phyloP scores from a whole-genome alignment of 2,888 invertebrate species.

The Sphaerophoria rueppellii region DNA sequence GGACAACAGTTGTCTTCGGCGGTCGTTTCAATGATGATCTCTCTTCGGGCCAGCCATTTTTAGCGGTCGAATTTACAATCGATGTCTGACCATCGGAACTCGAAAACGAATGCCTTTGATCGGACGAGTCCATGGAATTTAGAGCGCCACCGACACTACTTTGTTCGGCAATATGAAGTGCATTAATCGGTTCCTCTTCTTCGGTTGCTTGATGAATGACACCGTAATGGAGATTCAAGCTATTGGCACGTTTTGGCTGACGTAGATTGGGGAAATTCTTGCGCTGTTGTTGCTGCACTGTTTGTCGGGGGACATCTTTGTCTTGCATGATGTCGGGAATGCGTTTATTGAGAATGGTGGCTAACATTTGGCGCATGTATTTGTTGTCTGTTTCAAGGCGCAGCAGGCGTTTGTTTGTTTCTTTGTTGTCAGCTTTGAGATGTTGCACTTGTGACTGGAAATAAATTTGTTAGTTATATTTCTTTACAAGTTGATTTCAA shows the following conservation, averaged over 20 bases:
- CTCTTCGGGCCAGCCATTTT: constrained; percentile 63
- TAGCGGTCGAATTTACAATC: constrained; percentile 58
- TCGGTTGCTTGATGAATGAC: constrained; percentile 79
- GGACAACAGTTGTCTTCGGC: constrained; percentile 67
- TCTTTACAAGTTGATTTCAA: background rate
- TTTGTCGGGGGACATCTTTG: constrained; percentile 77
- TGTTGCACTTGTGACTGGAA: constrained; percentile 86
- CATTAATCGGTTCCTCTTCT: constrained; percentile 53
- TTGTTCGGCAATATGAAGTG: constrained; percentile 55
- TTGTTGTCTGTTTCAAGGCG: constrained; percentile 88
- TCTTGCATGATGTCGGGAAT: constrained; percentile 79
- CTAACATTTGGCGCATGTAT: constrained; percentile 80
- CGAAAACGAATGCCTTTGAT: constrained; percentile 75
- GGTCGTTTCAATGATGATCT: constrained; percentile 48
- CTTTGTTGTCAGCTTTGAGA: constrained; percentile 86
- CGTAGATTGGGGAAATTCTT: constrained; percentile 74
- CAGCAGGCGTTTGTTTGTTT: constrained; percentile 86
- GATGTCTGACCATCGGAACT: constrained; percentile 76
- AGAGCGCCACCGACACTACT: constrained; percentile 70
- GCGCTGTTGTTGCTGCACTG: constrained; percentile 42
- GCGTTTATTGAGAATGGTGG: constrained; percentile 78
- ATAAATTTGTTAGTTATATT: background rate
- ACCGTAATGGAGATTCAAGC: constrained; percentile 80
- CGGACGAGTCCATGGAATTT: constrained; percentile 71
- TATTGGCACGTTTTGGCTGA: constrained; percentile 78